phyloP scores from a whole-genome alignment of 1,140 invertebrate species.

The Platyscapa corneri region DNA sequence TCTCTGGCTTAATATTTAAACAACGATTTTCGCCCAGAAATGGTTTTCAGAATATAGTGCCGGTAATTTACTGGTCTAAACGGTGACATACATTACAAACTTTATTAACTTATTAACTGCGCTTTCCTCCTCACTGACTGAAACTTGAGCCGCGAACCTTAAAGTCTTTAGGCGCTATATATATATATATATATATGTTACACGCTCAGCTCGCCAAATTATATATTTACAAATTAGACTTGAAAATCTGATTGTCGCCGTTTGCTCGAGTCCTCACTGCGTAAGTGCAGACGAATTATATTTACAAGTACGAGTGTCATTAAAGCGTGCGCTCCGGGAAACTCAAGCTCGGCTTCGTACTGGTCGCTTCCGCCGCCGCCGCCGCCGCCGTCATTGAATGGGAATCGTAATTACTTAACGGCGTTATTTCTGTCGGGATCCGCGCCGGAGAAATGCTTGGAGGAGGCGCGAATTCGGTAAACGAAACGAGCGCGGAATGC shows the following conservation, averaged over 20 bases:
- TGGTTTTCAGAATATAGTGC: not conserved
- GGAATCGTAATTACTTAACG: not conserved
- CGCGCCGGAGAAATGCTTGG: not conserved
- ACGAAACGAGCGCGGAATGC: not conserved
- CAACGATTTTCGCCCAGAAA: not conserved
- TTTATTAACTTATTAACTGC: slow-evolving; percentile 30
- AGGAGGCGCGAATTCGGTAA: not conserved
- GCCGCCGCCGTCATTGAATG: not conserved
- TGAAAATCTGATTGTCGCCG: not conserved
- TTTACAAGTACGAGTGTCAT: not conserved
- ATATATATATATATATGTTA: not conserved
- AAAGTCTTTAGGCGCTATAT: slow-evolving; percentile 25
- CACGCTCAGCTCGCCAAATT: slow-evolving; percentile 9
- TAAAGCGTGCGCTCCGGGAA: not conserved
- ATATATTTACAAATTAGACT: slow-evolving; percentile 3
- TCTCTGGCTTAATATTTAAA: slow-evolving; percentile 1
- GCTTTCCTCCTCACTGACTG: not conserved
- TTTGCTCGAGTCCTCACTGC: not conserved
- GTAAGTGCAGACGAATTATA: not conserved
- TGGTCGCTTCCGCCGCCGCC: no score
- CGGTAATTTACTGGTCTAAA: slow-evolving; percentile 17
- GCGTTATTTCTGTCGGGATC: not conserved
- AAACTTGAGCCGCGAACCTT: not conserved
- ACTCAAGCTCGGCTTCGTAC: not conserved
- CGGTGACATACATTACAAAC: slow-evolving; percentile 14